Percentiles rank a stretch among this genome's conserved stretches.
These are phyloP conservation scores for Orcinus orca DNA, from an alignment of 2,113 vertebrate species.

Conservation along the genomic window DNA sequence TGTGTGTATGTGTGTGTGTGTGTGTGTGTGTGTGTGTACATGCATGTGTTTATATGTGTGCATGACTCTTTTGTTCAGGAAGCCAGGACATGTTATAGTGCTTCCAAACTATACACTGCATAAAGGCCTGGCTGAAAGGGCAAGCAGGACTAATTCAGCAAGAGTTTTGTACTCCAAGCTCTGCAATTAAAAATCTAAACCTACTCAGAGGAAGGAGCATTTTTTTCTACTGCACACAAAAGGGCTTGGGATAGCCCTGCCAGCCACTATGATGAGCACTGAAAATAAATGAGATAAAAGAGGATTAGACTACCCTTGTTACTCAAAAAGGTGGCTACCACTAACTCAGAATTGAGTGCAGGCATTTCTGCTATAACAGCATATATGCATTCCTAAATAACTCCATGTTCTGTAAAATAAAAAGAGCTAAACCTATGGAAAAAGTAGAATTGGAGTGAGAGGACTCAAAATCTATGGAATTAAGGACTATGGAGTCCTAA, in stretches of 20 bases:
- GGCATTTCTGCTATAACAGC: not conserved
- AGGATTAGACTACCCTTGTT: not conserved
- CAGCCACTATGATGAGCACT: not conserved
- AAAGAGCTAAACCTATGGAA: not conserved
- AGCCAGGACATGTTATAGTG: not conserved
- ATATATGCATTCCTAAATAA: not conserved
- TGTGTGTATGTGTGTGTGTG: not conserved
- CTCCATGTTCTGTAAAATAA: not conserved
- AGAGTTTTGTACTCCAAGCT: not conserved
- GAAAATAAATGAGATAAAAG: not conserved
- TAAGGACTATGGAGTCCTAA: slow-evolving; percentile 7
- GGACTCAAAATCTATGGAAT: slow-evolving; percentile 8
- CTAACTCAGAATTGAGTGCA: not conserved
- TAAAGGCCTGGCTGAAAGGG: not conserved
- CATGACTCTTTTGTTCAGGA: not conserved
- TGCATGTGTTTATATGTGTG: not conserved
- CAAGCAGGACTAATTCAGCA: not conserved
- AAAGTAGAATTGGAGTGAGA: not conserved
- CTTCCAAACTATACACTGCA: not conserved
- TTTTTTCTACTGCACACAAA: not conserved
- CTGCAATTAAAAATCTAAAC: not conserved
- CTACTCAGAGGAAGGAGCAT: not conserved
- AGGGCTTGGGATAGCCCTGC: not conserved
- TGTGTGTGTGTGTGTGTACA: not conserved
- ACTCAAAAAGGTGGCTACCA: not conserved